Evolutionary conservation across 2,797 vertebrate genomes (phyloP).

Genomic region (Enteromius afrohamiltoni): DNA sequence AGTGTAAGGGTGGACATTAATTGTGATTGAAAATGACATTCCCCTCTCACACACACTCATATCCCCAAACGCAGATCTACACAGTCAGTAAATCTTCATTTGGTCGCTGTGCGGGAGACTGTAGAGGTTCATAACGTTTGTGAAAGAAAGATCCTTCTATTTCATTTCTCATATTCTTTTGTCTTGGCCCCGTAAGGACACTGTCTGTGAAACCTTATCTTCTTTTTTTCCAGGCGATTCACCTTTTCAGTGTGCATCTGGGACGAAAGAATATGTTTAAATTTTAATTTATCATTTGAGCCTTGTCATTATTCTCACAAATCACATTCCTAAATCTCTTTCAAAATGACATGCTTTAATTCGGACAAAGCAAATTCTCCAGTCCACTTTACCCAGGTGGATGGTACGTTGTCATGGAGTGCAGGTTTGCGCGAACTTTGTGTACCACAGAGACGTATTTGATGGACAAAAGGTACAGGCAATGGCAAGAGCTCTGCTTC

Average conservation of each 20-base stretch:
- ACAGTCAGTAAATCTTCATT: slow-evolving; percentile 46
- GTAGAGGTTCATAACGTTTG: slow-evolving; percentile 8
- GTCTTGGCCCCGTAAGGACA: not conserved
- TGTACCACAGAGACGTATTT: slow-evolving; percentile 7
- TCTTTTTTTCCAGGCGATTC: slow-evolving; percentile 33
- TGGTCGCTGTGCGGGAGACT: slow-evolving; percentile 9
- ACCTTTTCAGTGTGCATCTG: slow-evolving; percentile 20
- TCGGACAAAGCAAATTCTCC: slow-evolving; percentile 7
- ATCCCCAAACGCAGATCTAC: slow-evolving; percentile 19
- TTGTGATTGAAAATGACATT: slow-evolving; percentile 48
- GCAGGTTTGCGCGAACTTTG: not conserved
- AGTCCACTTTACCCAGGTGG: not conserved
- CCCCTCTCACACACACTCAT: slow-evolving; percentile 15
- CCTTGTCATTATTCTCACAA: not conserved
- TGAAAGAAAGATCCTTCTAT: slow-evolving; percentile 28
- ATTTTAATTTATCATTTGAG: slow-evolving; percentile 23
- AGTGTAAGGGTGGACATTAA: slow-evolving; percentile 29
- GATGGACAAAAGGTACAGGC: not conserved
- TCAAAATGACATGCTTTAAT: not conserved
- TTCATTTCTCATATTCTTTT: slow-evolving; percentile 21
- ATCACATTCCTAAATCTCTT: slow-evolving; percentile 34
- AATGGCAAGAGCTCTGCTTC: not conserved
- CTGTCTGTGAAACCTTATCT: slow-evolving; percentile 32
- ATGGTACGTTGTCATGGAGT: not conserved
- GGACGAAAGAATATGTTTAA: slow-evolving; percentile 15